Evolutionary conservation across 2,888 invertebrate species (phyloP).

Genomic region (Standfussiana lucernea): DNA sequence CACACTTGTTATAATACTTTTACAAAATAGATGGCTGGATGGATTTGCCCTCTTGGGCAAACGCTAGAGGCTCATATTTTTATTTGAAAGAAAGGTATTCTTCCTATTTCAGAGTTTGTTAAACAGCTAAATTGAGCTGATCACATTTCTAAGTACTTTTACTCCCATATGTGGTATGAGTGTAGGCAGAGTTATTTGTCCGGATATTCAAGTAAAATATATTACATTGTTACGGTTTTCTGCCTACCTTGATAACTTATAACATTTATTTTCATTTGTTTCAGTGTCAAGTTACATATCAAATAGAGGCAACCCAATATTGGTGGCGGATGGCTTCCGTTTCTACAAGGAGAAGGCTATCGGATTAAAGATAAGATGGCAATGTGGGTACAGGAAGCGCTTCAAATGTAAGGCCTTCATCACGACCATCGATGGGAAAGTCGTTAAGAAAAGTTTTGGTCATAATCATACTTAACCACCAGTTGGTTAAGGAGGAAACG

Average conservation of each 20-base stretch:
- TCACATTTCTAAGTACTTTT: not conserved
- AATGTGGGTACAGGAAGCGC: slow-evolving; percentile 62
- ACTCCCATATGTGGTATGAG: not conserved
- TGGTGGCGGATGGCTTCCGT: slow-evolving; percentile 68
- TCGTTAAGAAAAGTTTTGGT: slow-evolving; percentile 59
- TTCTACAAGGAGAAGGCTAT: slow-evolving; percentile 71
- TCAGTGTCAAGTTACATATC: slow-evolving; percentile 46
- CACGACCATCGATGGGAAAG: slow-evolving; percentile 60
- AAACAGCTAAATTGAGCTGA: not conserved
- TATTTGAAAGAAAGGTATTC: not conserved
- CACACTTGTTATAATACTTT: not conserved
- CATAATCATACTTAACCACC: slow-evolving; percentile 60
- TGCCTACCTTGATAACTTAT: not conserved
- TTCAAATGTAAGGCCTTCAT: slow-evolving; percentile 70
- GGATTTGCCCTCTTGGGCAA: not conserved
- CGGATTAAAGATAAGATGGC: slow-evolving; percentile 66
- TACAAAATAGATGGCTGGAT: not conserved
- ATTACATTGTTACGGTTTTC: not conserved
- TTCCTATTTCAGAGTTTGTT: not conserved
- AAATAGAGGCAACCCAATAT: slow-evolving; percentile 53
- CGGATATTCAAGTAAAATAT: not conserved
- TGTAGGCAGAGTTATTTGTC: not conserved
- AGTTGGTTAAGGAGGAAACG: not conserved
- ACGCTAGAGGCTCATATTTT: not conserved
- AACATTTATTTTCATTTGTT: slow-evolving; percentile 13